phyloP scores from a whole-genome alignment of 2,888 invertebrate genomes.

The Stomorhina lunata region DNA sequence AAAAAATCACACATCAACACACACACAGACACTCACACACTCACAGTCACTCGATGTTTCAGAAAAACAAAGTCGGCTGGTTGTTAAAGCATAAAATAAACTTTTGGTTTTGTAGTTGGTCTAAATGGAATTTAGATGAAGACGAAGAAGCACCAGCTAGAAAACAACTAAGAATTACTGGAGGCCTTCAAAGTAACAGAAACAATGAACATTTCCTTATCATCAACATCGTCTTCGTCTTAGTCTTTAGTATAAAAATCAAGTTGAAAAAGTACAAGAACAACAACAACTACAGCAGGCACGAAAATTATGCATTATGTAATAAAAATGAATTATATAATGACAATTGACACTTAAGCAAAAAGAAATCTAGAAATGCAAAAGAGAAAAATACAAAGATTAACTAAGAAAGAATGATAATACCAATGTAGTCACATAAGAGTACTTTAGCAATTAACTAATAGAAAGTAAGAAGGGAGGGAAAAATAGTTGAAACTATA shows the following conservation, averaged over 20 bases:
- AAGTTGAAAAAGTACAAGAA: slow-evolving; percentile 30
- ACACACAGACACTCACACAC: neutral
- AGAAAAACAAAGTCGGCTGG: slow-evolving; percentile 28
- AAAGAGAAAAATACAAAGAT: neutral
- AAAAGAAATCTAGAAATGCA: slow-evolving; percentile 12
- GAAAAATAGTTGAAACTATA: too few species aligned
- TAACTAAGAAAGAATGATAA: neutral
- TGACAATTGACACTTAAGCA: slow-evolving; percentile 21
- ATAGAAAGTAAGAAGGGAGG: too few species aligned
- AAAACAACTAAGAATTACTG: slow-evolving; percentile 51
- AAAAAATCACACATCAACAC: slow-evolving; percentile 20
- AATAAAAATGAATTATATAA: slow-evolving; percentile 47
- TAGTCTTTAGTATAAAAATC: neutral
- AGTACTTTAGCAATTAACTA: too few species aligned
- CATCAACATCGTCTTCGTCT: neutral
- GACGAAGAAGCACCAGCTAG: slow-evolving; percentile 25
- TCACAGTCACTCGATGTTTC: neutral
- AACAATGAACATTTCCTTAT: slow-evolving; percentile 58
- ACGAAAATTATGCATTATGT: slow-evolving; percentile 39
- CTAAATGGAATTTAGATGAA: too few species aligned
- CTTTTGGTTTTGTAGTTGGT: slow-evolving; percentile 49
- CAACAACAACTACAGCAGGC: neutral
- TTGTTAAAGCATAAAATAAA: slow-evolving; percentile 55
- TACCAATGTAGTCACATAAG: neutral
- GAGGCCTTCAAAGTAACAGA: slow-evolving; percentile 64